Conservation (phyloP, 1,140 invertebrate genomes). For the Streblospio benedicti region DNA sequence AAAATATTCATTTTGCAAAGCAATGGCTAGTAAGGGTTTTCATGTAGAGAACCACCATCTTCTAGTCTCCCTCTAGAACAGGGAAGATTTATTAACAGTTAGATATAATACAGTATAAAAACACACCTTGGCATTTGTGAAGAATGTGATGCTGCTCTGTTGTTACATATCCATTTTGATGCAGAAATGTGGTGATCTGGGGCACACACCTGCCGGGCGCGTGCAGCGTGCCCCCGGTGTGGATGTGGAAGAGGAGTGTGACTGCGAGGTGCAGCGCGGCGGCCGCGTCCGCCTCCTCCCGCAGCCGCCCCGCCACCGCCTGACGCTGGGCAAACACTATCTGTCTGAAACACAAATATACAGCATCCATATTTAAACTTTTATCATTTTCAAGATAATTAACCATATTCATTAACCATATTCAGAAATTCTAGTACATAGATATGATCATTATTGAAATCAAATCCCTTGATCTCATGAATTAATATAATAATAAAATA, state of each 20-base stretch:
- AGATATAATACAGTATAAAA: too few species aligned
- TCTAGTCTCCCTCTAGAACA: too few species aligned
- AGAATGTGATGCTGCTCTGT: slow-evolving; percentile 57
- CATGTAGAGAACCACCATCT: too few species aligned
- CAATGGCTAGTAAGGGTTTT: too few species aligned
- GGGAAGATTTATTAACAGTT: too few species aligned
- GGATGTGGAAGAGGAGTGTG: slow-evolving; percentile 70
- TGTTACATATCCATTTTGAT: slow-evolving; percentile 58
- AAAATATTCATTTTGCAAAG: too few species aligned
- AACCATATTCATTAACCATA: background rate
- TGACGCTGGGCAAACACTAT: slow-evolving; percentile 69
- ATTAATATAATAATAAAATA: too few species aligned
- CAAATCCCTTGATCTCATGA: too few species aligned
- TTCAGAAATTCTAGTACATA: too few species aligned
- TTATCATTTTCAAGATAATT: slow-evolving; percentile 1
- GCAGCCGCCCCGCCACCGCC: slow-evolving; percentile 67
- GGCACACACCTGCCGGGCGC: slow-evolving; percentile 85
- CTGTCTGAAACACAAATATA: slow-evolving; percentile 47
- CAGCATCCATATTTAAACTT: background rate
- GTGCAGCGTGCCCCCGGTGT: slow-evolving; percentile 71
- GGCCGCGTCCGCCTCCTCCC: slow-evolving; percentile 63
- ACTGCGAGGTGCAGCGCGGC: slow-evolving; percentile 71
- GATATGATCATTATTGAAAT: too few species aligned
- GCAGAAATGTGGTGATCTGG: slow-evolving; percentile 65
- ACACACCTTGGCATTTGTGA: slow-evolving; percentile 71